Evolutionary conservation across 2,113 vertebrate genomes (phyloP).

Genomic region (Dasyurus viverrinus): DNA sequence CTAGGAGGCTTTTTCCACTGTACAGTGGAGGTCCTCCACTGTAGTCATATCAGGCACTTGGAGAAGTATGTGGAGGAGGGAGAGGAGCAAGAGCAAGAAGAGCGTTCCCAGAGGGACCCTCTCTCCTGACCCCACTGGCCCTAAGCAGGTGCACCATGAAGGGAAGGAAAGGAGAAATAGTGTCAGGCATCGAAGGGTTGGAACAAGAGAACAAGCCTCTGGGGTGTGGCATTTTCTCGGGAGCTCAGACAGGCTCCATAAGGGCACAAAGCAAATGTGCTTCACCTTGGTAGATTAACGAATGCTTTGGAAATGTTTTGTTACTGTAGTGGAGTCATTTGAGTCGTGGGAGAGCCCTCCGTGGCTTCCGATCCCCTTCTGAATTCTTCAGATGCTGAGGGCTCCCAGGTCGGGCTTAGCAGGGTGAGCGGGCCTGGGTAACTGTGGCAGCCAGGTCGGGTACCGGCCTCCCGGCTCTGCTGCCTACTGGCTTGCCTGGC

Average conservation of each 20-base stretch:
- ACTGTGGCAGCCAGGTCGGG: too few species aligned
- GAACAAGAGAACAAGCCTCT: neutral
- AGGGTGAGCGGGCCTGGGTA: neutral
- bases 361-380: slow-evolving; percentile 52
- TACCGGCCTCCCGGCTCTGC: neutral
- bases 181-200: neutral
- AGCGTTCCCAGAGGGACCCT: neutral
- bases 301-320: slow-evolving; percentile 53
- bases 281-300: slow-evolving; percentile 62
- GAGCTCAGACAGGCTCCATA: slow-evolving; percentile 71
- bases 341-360: neutral
- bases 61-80: slow-evolving; percentile 22
- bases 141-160: neutral
- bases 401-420: neutral
- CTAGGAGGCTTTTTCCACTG: too few species aligned
- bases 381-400: slow-evolving; percentile 31
- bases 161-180: neutral
- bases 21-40: neutral
- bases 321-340: neutral
- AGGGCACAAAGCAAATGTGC: slow-evolving; percentile 67
- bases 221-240: slow-evolving; percentile 13
- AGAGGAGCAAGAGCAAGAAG: neutral
- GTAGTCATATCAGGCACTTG: neutral
- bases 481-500: neutral
- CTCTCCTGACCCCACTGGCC: neutral